A percentile compares a stretch with the other conserved stretches of the same genome.
phyloP scores from a whole-genome alignment of 2,888 invertebrate species.

The Scaptodrosophila latifasciaeformis region DNA sequence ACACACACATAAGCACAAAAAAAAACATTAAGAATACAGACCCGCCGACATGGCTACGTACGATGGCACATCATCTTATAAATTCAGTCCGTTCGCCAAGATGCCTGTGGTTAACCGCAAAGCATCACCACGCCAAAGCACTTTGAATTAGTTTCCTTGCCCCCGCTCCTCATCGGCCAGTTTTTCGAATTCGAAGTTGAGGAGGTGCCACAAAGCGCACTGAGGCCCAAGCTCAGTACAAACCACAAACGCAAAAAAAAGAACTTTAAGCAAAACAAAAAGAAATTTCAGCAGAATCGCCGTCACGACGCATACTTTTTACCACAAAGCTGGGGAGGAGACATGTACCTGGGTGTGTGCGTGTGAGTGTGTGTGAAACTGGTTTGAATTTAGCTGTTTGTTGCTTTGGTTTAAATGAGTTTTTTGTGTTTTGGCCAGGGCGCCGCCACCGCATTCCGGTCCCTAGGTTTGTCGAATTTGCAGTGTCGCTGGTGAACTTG shows the following conservation, averaged over 20 bases:
- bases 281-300: too few relatives aligned
- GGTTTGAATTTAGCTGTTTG: conserved; percentile 41
- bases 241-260: background rate
- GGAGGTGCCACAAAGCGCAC: conserved; percentile 3
- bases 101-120: conserved; percentile 62
- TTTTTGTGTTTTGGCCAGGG: conserved; percentile 14
- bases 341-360: too few relatives aligned
- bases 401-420: conserved; percentile 37
- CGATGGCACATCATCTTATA: conserved; percentile 60
- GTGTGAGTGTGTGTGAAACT: conserved; percentile 26
- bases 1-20: too few relatives aligned
- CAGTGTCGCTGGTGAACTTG: conserved; percentile 46
- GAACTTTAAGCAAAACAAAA: background rate
- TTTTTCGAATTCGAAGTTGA: too few relatives aligned
- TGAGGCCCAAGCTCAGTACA: conserved; percentile 5
- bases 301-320: too few relatives aligned
- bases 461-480: conserved; percentile 26
- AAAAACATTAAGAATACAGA: conserved; percentile 8
- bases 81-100: conserved; percentile 53
- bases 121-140: conserved; percentile 14
- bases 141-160: conserved; percentile 5
- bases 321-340: background rate
- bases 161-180: too few relatives aligned
- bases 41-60: conserved; percentile 9
- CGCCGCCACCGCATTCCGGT: conserved; percentile 30